A percentile compares a stretch with the other conserved stretches of the same genome.
Evolutionary conservation across 2,797 vertebrate species (phyloP).

Genomic region (Fringilla coelebs): DNA sequence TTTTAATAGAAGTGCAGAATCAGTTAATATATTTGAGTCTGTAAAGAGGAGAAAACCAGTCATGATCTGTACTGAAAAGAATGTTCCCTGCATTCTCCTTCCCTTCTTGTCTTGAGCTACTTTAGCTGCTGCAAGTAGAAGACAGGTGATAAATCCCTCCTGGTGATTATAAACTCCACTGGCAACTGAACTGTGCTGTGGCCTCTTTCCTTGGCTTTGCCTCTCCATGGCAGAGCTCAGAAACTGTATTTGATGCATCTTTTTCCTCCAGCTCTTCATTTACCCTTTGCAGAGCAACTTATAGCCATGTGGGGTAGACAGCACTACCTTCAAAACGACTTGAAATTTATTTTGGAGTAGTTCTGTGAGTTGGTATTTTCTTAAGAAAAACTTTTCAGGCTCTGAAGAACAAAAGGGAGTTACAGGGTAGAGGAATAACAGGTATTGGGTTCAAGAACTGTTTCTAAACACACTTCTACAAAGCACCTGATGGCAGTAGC

Average conservation of each 20-base stretch:
- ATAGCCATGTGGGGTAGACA: background rate
- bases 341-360: background rate
- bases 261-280: background rate
- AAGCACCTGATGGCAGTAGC: background rate
- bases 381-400: background rate
- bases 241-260: background rate
- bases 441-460: background rate
- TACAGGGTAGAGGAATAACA: background rate
- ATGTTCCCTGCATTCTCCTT: background rate
- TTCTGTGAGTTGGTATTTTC: background rate
- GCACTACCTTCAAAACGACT: background rate
- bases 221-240: background rate
- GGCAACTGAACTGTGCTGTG: background rate
- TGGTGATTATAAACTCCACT: background rate
- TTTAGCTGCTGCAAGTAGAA: background rate
- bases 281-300: background rate
- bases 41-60: background rate
- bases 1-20: background rate
- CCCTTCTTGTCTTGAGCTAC: background rate
- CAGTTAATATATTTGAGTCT: background rate
- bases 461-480: background rate
- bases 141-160: background rate
- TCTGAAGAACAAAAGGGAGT: background rate
- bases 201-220: background rate
- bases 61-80: conserved; percentile 6